Evolutionary conservation across 2,113 vertebrate species (phyloP).

Genomic region (Psettodes erumei): DNA sequence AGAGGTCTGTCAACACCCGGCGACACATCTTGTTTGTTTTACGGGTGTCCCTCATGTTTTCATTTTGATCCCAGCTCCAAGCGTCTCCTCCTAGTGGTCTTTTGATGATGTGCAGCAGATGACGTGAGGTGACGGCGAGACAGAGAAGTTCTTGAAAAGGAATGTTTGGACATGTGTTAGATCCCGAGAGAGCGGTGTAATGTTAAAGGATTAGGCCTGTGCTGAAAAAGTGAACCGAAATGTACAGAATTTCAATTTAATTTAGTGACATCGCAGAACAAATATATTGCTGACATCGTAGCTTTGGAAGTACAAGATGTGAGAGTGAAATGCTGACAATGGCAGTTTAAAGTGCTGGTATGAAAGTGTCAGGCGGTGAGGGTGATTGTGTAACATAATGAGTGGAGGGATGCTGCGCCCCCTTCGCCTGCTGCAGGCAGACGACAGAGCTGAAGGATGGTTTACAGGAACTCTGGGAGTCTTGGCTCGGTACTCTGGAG

Average conservation of each 20-base stretch:
- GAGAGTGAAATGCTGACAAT: constrained; percentile 15
- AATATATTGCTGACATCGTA: constrained; percentile 11
- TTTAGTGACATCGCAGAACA: neutral
- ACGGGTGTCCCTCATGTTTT: constrained; percentile 1
- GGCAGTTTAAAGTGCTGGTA: constrained; percentile 23
- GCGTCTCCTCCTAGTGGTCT: constrained; percentile 54
- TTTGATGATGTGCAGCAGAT: constrained; percentile 28
- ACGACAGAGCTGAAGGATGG: constrained; percentile 46
- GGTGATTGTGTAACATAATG: constrained; percentile 42
- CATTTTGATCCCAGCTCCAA: constrained; percentile 12
- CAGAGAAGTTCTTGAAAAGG: neutral
- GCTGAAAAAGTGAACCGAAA: neutral
- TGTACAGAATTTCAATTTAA: neutral
- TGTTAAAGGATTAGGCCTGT: neutral
- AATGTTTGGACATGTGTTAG: neutral
- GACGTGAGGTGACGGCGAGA: neutral
- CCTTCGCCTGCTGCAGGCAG: constrained; percentile 36
- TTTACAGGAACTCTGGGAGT: constrained; percentile 68
- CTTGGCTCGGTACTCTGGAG: constrained; percentile 52
- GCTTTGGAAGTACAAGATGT: neutral
- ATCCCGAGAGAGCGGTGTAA: neutral
- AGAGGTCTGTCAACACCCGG: constrained; percentile 22
- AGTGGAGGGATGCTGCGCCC: constrained; percentile 35
- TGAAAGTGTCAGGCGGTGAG: constrained; percentile 22
- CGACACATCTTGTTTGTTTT: constrained; percentile 42